Base-by-base conservation (phyloP, 2,113 vertebrate genomes). In the Hyperoodon ampullatus region DNA sequence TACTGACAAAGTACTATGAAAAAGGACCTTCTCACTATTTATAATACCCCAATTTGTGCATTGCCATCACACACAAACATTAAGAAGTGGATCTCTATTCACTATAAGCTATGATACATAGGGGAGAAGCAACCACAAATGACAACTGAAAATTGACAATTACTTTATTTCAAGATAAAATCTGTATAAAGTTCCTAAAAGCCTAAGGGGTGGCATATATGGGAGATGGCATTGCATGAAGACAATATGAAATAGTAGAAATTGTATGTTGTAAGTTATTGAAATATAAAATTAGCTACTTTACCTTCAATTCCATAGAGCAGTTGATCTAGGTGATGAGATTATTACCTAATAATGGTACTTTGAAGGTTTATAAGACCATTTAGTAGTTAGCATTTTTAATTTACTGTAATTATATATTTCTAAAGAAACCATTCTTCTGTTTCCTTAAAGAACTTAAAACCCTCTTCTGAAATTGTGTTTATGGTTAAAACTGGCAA, bases 141-240 rank as follows among this genome's bases (percentile, higher is more conserved):
- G 9, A 15, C 77, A 70, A 30, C 18, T 30, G 24, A 68, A 77
- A 85, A 47, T 3, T 70, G 23, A 33, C 1, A 47, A 35, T 75
- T 75, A 47, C 28, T 88, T 96, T 65, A 55, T 77, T 91, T 53
- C 70, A 96, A 26, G 5, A 66, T 44, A 93, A 89, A 92, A 55
- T 30, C 11, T 35, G 26, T n/a, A 11, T 75, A 74, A 80, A 30
- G 35, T 60, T 93, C 93, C 33, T 74, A 77, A 94, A 35, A 47
- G 11, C 7, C 6, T 85, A 50, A 61, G 35, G 14, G 24, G 0
- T 15, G 50, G 21, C 35, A 55, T 81, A 16, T 44, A 42, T 61
- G 78, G 28, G 5, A 53, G 3, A 14, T 68, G 30, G 35, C 12
- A 16, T 12, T 60, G 53, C 7, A 53, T 75, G 15, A 91, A 70